Base-by-base conservation (phyloP, 2,113 vertebrate species). In the Philantomba maxwellii region DNA sequence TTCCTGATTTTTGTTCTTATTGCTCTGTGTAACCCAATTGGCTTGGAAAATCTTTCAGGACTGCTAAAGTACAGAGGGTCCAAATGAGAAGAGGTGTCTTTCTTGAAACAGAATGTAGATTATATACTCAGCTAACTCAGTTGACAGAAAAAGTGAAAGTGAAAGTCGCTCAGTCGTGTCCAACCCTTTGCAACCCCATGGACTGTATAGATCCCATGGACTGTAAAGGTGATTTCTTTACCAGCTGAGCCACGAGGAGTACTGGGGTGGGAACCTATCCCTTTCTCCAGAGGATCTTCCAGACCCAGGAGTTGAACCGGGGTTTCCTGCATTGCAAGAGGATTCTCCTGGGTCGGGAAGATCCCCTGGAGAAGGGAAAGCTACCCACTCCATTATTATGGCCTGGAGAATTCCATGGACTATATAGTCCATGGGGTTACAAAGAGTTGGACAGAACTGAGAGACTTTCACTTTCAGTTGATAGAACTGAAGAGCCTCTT, bases 21-120 rank as follows among this genome's bases (percentile, higher is more conserved):
- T 87, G 28, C 28, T 91, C 49, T 88, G 26, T 93, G 51, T 95
- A 87, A 93, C 64, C 49, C 45, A 92, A 28, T 28, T 94, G 60
- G 87, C 25, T 95, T 96, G 26, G 45, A 73, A 95, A 91, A 85
- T 94, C 47, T 93, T 84, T 92, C 66, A 89, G 21, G 33, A 90
- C 49, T 89, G 51, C 53, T 73, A 62, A 87, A 92, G 12, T 51
- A 39, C 96, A 57, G n/a, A 55, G 47, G 51, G 36, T 89, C 55
- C 86, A 84, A 78, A 43, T 85, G 83, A 81, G 25, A 64, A 78
- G 57, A 90, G 15, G 17, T 87, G 13, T 25, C 58, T 87, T 94
- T 91, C 77, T 93, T 91, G 64, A 95, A 97, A 94, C 9, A 62
- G 43, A 97, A 88, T 83, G 47, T 87, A 33, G 13, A 75, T 95